Evolutionary conservation across 2,797 vertebrate genomes (phyloP).

Genomic region (Xiphorhynchus erythropygius): DNA sequence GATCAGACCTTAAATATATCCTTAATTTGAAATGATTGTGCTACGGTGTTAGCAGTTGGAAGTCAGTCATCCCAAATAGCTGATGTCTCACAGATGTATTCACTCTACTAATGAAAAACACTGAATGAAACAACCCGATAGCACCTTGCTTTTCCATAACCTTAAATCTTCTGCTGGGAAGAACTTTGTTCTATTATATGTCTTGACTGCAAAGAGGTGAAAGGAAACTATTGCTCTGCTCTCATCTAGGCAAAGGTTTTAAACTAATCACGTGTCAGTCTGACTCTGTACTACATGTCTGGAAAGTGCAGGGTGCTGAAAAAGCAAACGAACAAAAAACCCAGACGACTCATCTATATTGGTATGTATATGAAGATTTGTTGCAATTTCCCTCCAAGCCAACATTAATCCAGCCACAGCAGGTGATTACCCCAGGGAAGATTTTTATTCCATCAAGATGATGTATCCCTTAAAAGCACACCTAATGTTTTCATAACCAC

Average conservation of each 20-base stretch:
- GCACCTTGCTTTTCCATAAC: not conserved
- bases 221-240: not conserved
- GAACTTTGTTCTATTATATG: not conserved
- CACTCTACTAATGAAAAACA: not conserved
- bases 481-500: not conserved
- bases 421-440: not conserved
- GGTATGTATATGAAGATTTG: not conserved
- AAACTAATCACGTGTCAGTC: not conserved
- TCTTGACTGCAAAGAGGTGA: not conserved
- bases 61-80: not conserved
- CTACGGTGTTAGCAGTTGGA: not conserved
- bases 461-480: not conserved
- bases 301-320: not conserved
- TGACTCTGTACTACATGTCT: not conserved
- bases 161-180: not conserved
- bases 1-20: not conserved
- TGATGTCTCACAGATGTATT: not conserved
- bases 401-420: not conserved
- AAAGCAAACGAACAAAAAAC: not conserved
- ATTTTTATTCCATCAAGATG: not conserved
- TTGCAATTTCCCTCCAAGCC: not conserved
- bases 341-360: rapidly evolving
- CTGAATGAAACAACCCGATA: not conserved
- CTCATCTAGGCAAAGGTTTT: not conserved
- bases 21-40: not conserved